Evolutionary conservation across 2,888 invertebrate species (phyloP), one percentile per base, ranked within the genome.

Genomic region (Heterodera filipjevi): DNA sequence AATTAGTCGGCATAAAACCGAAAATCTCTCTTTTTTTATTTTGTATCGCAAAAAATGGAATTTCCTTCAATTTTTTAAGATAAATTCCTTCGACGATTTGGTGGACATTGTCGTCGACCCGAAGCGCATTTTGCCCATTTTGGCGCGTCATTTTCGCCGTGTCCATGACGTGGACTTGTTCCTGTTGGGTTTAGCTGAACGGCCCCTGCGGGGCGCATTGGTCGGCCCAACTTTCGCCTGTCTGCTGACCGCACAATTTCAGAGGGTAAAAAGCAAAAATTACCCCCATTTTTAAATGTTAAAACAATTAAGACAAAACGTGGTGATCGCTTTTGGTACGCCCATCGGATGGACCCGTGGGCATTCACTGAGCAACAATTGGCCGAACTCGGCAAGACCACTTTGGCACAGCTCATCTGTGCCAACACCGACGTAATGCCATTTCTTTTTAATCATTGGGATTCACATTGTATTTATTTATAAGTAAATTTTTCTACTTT

Each of bases 291-390:
- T 6, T 46, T 8, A 77, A 49, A 49, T 49, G 14, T 49, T 49
- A 3, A 49, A 49, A 19, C 0, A 49, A 49, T 49, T 49, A 8
- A 86, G 86, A 85, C 84, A 12, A 81, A 81, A 71, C 78, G 85
- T 68, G 87, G 85, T 8, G 88, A 88, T 80, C 86, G 88, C 19
- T 87, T 86, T 82, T 88, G 88, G 90, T 93, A 76, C 79, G 89
- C 87, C 74, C 89, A 89, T 84, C 66, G 87, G 85, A 83, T 89
- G 87, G 66, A 59, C 16, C 84, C 86, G 53, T 88, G 89, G 10
- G 84, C 87, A 0, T 89, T 89, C 78, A 85, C 82, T n/a, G 84
- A 84, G 19, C 82, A 82, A 27, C 89, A 89, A 80, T 78, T 89
- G 76, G 78, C 81, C 44, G 86, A 89, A 77, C 86, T 89, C 66